Base-by-base conservation (phyloP, 2,888 invertebrate genomes). In the Eurytoma adleriae region DNA sequence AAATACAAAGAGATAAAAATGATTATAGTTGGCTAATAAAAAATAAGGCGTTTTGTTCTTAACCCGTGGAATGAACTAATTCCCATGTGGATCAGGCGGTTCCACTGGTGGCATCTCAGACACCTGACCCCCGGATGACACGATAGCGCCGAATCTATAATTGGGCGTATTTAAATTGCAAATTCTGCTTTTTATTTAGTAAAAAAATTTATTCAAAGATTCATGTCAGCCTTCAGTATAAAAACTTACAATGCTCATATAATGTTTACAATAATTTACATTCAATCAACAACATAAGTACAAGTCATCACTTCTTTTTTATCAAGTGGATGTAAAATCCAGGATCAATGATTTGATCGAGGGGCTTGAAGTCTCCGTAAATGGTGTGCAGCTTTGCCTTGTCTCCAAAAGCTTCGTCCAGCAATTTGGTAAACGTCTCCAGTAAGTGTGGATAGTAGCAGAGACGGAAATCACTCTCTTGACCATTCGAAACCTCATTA, bases 401-500 rank as follows among this genome's bases (percentile, higher is more conserved):
- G 64, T 94, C 94, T 88, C n/a, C 30, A 40, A 97, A 97, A 2
- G 94, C 93, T 69, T 95, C 94, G 83, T 92, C 91, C 79, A 97
- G 90, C 92, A 97, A 95, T 50, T 91, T 87, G 0, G 93, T 94
- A 91, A 97, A 97, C 40, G 93, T 92, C 62, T 93, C 92, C 85
- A 97, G 90, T 83, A 94, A 93, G 90, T 97, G 97, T 0, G 97
- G 97, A 91, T 96, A 97, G 91, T 97, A 97, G 48, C 96, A 96
- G 50, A 97, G 91, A 1, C 97, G 94, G 91, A 97, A 97, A 86
- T 96, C 95, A 86, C 95, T 96, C 91, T 61, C 91, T 91, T 81
- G 76, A 54, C 82, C 86, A 30, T 2, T 30, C 30, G 30, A 30
- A 30, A 4, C 30, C 4, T 30, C 30, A 2, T 30, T 30, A 30